Evolutionary conservation across 2,113 vertebrate genomes (phyloP).

Genomic region (Microcebus ravelobensis): DNA sequence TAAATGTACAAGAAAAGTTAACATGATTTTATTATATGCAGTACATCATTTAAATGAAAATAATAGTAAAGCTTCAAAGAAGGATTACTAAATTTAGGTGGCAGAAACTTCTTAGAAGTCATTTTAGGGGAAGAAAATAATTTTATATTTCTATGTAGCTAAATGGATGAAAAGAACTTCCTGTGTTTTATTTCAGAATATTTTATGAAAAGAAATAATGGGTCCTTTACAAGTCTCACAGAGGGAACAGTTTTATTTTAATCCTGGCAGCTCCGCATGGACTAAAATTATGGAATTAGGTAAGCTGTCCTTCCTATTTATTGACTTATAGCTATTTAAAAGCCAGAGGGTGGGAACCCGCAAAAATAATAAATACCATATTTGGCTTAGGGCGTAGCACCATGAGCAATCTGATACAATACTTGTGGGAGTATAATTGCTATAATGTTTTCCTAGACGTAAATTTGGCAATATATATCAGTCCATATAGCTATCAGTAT

Average conservation of each 20-base stretch:
- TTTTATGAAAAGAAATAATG: not conserved
- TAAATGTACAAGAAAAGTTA: not conserved
- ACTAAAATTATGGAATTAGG: not conserved
- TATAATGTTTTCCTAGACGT: not conserved
- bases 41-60: slow-evolving; percentile 7
- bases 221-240: not conserved
- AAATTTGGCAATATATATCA: not conserved
- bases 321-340: not conserved
- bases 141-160: not conserved
- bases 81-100: not conserved
- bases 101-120: not conserved
- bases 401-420: not conserved
- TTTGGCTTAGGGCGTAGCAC: not conserved
- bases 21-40: not conserved
- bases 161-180: not conserved
- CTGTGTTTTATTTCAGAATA: not conserved
- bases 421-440: not conserved
- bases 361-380: not conserved
- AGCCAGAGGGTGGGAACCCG: not conserved
- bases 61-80: not conserved
- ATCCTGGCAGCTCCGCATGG: not conserved
- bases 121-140: not conserved
- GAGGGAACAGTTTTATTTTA: not conserved
- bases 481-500: not conserved
- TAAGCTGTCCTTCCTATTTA: not conserved